Evolutionary conservation across 2,888 invertebrate species (phyloP).

Genomic region (Synergus umbraculus): DNA sequence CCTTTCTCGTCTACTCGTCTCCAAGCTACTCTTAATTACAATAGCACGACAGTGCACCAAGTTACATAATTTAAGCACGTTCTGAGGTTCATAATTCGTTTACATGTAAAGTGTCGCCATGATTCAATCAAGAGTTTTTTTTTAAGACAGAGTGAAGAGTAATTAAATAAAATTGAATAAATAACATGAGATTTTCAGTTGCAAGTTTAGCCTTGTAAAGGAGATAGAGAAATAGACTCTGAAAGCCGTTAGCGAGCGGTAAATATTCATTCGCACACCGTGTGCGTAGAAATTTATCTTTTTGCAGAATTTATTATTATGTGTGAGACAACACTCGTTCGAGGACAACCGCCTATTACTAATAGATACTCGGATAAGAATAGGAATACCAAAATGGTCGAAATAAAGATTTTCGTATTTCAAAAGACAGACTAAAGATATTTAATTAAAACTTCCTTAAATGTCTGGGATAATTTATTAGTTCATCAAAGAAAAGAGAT

Average conservation of each 20-base stretch:
- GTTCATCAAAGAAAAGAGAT: background rate
- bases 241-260: constrained; percentile 36
- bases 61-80: constrained; percentile 52
- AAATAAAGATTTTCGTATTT: background rate
- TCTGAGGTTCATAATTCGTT: constrained; percentile 29
- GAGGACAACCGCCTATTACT: constrained; percentile 33
- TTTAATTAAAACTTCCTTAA: background rate
- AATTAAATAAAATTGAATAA: constrained; percentile 13
- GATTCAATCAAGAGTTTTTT: background rate
- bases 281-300: constrained; percentile 22
- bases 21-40: constrained; percentile 51
- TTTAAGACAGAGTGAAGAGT: background rate
- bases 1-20: constrained; percentile 46
- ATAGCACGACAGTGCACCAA: constrained; percentile 52
- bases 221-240: constrained; percentile 1
- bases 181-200: background rate
- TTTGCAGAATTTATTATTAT: constrained; percentile 32
- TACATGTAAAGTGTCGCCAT: constrained; percentile 2
- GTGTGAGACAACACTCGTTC: constrained; percentile 12
- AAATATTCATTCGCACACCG: constrained; percentile 36
- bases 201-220: constrained; percentile 27
- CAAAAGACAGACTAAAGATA: background rate
- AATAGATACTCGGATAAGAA: constrained; percentile 21
- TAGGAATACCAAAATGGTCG: constrained; percentile 13
- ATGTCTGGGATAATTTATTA: background rate